Evolutionary conservation across 2,113 vertebrate genomes (phyloP), one percentile per base, ranked within the genome.

Genomic region (Emberiza fucata): DNA sequence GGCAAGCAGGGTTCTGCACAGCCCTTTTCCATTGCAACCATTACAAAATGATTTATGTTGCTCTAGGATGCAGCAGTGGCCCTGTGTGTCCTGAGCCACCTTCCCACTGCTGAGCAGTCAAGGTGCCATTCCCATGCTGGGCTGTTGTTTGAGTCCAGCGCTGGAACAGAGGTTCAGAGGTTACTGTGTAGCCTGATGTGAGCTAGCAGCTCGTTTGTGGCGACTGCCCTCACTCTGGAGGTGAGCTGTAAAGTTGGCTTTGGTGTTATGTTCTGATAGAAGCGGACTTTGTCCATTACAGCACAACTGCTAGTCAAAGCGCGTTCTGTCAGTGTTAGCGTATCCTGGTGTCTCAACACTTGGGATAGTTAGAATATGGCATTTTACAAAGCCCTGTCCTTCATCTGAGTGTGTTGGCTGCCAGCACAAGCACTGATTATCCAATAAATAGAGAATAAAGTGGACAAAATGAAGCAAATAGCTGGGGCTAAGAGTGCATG

Each of bases 301-400:
- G 64, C 21, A 22, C 28, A 22, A 20, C 13, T 75, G 44, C 39
- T 0, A 0, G 4, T 68, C 48, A 64, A 25, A 86, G 60, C 44
- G 25, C 2, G 0, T 14, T 11, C 22, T 44, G 51, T 82, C 66
- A 82, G 35, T 0, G 0, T 39, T 33, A 57, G 14, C 0, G 0
- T 79, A 14, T 72, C 20, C 57, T 50, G n/a, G 51, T 71, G 47
- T 69, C 47, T 75, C 27, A 81, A 3, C n/a, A 14, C 42, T 50
- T 31, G 39, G 56, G 27, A 33, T 29, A 17, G 50, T 37, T 31
- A n/a, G 29, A 88, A 14, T 5, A 39, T 5, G 14, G 12, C 56
- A 31, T 63, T 79, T 59, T 39, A 33, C 28, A 61, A 60, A 80
- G 66, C 3, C 33, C 39, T 40, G 31, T 66, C 39, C 44, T 63